Conservation (phyloP, 2,888 invertebrate species). For the Cepaea hortensis region DNA sequence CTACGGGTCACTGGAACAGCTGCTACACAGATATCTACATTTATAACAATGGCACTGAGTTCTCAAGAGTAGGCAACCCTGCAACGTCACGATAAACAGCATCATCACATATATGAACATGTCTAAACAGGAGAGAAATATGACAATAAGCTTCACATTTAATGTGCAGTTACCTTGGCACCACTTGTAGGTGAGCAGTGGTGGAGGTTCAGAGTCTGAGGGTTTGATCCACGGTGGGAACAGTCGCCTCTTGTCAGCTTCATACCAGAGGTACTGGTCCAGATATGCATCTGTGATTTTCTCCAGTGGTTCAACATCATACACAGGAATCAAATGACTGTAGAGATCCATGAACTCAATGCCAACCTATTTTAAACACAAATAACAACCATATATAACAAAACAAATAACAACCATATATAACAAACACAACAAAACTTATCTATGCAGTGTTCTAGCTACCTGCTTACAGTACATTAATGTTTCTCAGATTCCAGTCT, state of each 20-base stretch:
- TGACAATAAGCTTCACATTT: no score
- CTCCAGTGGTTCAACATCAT: conserved; percentile 98
- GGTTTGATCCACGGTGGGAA: conserved; percentile 99
- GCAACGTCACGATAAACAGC: no score
- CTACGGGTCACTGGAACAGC: no score
- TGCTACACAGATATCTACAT: no score
- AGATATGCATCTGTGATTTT: conserved; percentile 99
- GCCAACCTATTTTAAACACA: conserved; percentile 82
- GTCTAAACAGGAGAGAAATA: no score
- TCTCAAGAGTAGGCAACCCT: no score
- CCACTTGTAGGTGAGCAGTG: conserved; percentile 92
- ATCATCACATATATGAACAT: no score
- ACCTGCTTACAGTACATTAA: no score
- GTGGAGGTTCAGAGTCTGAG: conserved; percentile 96
- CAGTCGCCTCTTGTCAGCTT: conserved; percentile 96
- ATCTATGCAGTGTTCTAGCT: no score
- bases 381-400: background rate
- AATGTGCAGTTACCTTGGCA: conserved; percentile 86
- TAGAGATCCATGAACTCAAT: conserved; percentile 99
- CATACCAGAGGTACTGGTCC: conserved; percentile 98
- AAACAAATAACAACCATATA: background rate
- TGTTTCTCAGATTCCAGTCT: no score
- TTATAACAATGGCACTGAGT: no score
- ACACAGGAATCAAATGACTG: conserved; percentile 98
- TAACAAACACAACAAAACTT: no score